Evolutionary conservation across 1,140 invertebrate genomes (phyloP).

Genomic region (Ephestia elutella): DNA sequence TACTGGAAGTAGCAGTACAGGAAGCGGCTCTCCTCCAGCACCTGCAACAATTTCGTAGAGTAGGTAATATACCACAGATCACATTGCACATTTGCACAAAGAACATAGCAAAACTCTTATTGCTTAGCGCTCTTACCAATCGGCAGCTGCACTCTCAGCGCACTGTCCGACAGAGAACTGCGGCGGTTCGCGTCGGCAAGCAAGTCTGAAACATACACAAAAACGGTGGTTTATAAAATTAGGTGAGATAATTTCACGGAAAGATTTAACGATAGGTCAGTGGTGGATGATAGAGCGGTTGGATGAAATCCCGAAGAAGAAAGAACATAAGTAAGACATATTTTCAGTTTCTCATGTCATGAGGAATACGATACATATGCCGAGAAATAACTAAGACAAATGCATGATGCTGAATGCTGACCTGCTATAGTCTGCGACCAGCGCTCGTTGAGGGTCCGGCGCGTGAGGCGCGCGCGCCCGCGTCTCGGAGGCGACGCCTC

Average conservation of each 20-base stretch:
- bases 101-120: no score
- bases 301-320: no score
- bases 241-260: no score
- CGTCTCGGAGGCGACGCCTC: background rate
- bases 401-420: background rate
- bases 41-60: background rate
- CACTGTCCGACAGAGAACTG: background rate
- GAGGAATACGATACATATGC: no score
- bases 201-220: background rate
- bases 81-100: no score
- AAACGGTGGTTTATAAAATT: no score
- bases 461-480: background rate
- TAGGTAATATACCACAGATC: no score
- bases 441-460: background rate
- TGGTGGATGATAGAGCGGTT: no score
- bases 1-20: constrained; percentile 27
- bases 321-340: no score
- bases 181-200: background rate
- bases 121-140: constrained; percentile 3
- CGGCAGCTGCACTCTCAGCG: constrained; percentile 2
- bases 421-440: background rate
- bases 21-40: constrained; percentile 16
- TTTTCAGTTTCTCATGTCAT: no score
- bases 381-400: no score
- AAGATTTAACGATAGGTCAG: no score